phyloP scores from a whole-genome alignment of 2,797 vertebrate genomes.

The Paguma larvata region DNA sequence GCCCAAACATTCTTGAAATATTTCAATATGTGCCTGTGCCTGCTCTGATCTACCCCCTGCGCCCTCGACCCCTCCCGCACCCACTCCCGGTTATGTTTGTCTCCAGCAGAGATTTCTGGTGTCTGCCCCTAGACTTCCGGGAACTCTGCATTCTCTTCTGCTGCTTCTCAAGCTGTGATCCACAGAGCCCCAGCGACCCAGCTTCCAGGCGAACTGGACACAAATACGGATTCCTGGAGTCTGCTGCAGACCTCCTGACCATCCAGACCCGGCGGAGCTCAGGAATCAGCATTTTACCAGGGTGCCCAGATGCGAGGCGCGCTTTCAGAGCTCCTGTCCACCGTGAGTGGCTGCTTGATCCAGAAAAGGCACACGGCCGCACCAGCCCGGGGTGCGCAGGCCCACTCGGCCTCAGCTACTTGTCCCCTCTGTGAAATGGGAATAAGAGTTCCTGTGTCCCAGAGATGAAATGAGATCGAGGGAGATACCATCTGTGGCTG shows the following conservation, averaged over 20 bases:
- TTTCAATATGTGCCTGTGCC: not conserved
- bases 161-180: not conserved
- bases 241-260: not conserved
- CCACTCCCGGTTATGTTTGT: not conserved
- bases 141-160: not conserved
- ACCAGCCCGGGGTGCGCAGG: not conserved
- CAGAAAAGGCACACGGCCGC: not conserved
- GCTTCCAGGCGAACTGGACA: not conserved
- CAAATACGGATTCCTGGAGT: not conserved
- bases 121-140: not conserved
- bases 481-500: not conserved
- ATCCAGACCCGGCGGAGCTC: not conserved
- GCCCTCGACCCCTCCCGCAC: not conserved
- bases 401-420: not conserved
- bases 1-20: not conserved
- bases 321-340: not conserved
- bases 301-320: not conserved
- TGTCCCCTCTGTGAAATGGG: slow-evolving; percentile 20
- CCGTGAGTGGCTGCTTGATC: not conserved
- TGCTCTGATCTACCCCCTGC: not conserved
- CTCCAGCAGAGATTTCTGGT: not conserved
- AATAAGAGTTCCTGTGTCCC: not conserved
- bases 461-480: not conserved
- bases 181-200: not conserved
- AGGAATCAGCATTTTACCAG: not conserved